phyloP scores from a whole-genome alignment of 2,888 invertebrate genomes.

The Caenorhabditis becei region DNA sequence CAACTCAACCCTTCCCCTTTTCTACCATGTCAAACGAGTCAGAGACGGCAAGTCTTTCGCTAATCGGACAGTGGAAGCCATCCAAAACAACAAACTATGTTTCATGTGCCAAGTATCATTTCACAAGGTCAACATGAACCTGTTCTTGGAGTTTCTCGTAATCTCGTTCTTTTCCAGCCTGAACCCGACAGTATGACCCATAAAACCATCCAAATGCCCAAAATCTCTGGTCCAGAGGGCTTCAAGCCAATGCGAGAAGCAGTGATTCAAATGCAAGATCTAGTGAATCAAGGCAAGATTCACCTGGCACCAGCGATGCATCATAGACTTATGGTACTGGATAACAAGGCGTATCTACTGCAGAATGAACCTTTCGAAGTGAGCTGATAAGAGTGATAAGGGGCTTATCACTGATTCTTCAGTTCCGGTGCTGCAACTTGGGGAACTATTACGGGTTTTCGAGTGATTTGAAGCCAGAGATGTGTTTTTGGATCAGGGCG shows the following conservation, averaged over 20 bases:
- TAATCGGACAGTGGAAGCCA: conserved; percentile 82
- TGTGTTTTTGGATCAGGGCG: conserved; percentile 66
- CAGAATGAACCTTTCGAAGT: conserved; percentile 67
- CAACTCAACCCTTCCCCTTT: conserved; percentile 80
- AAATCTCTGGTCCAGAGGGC: conserved; percentile 65
- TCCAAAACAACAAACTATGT: conserved; percentile 82
- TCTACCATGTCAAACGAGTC: conserved; percentile 82
- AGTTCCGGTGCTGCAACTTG: conserved; percentile 66
- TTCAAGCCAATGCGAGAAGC: conserved; percentile 61
- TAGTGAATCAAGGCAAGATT: conserved; percentile 58
- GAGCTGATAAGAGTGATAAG: no score
- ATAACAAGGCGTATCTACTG: conserved; percentile 49
- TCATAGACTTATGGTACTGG: conserved; percentile 47
- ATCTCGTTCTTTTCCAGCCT: no score
- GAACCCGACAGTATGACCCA: no score
- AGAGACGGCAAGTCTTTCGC: conserved; percentile 82
- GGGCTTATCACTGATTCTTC: no score
- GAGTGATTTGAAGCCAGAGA: conserved; percentile 41
- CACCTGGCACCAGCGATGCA: conserved; percentile 46
- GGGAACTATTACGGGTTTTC: conserved; percentile 63
- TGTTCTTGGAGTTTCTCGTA: no score
- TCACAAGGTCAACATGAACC: conserved; percentile 68
- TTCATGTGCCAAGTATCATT: conserved; percentile 81
- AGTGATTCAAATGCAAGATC: conserved; percentile 58
- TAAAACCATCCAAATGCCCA: conserved; percentile 69